Evolutionary conservation across 1,140 invertebrate species (phyloP).

Genomic region (Magallana angulata): DNA sequence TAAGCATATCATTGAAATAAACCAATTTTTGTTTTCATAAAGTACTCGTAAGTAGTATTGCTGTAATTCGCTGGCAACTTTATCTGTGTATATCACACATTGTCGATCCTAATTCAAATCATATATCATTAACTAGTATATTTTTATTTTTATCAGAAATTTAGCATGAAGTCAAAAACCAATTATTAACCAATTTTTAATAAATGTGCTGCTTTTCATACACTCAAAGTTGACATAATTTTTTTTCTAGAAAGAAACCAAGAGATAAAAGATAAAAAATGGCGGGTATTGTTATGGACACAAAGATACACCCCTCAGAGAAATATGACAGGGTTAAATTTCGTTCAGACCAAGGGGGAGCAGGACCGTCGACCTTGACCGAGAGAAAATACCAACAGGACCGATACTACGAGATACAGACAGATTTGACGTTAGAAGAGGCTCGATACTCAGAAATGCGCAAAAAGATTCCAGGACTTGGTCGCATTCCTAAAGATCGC

Average conservation of each 20-base stretch:
- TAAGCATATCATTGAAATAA: too few relatives aligned
- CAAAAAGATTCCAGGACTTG: slow-evolving; percentile 60
- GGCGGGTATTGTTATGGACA: slow-evolving; percentile 48
- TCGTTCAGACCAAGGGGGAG: not conserved
- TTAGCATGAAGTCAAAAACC: too few relatives aligned
- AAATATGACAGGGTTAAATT: not conserved
- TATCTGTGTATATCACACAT: too few relatives aligned
- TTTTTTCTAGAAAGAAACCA: too few relatives aligned
- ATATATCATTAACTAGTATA: too few relatives aligned
- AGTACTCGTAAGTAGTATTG: too few relatives aligned
- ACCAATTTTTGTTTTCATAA: too few relatives aligned
- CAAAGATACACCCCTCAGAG: slow-evolving; percentile 42
- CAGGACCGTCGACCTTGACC: not conserved
- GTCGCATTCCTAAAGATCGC: slow-evolving; percentile 41
- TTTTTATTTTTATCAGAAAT: too few relatives aligned
- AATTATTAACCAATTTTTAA: not conserved
- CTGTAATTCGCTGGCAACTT: too few relatives aligned
- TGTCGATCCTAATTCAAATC: too few relatives aligned
- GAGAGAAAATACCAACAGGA: not conserved
- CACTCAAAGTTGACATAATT: not conserved
- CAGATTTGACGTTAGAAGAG: slow-evolving; percentile 58
- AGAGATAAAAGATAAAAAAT: not conserved
- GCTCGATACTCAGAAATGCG: slow-evolving; percentile 62
- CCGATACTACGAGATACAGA: slow-evolving; percentile 37
- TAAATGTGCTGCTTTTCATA: not conserved